Base-by-base conservation (phyloP, 2,888 invertebrate genomes). In the Megastigmus dorsalis region DNA sequence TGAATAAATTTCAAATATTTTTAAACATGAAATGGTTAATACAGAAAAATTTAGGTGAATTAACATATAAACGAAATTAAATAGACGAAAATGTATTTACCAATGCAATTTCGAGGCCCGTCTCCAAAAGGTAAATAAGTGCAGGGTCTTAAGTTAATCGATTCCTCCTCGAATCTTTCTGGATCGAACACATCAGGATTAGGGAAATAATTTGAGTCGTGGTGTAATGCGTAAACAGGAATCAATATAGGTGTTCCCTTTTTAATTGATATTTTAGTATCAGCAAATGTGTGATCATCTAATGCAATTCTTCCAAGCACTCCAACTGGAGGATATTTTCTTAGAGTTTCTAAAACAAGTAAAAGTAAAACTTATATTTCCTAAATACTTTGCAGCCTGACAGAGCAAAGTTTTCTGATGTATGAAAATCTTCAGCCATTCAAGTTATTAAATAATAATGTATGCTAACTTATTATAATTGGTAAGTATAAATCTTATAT, bases 291-390 rank as follows among this genome's bases (percentile, higher is more conserved):
- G 54, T 84, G 81, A 2, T 77, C 70, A 28, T 79, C 66, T 1
- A 78, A 79, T 15, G 88, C 85, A 65, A 81, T 78, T 71, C 89
- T 82, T 74, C 83, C 84, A 4, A 88, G 72, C 4, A 82, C 48
- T 1, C 84, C 76, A 0, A 85, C 81, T 2, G 89, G 87, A 62
- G 90, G 89, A 80, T 88, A 89, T 57, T 87, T 85, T 28, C 90
- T 82, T n/a, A 90, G 79, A 0, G 89, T 88, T 80, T 90, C 90
- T 89, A 80, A 81, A 63, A 36, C 15, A 54, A 41, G 15, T 33
- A 4, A 33, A 6, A 9, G 9, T 6, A 6, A 38, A n/a, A 36
- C 10, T 23, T 28, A 36, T 48, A 38, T 36, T 43, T 38, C 13
- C 10, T 54, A 15, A 20, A 41, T 1, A n/a, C 6, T 7, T 4